Percentiles rank a stretch among this genome's conserved stretches.
Conservation (phyloP, 2,113 vertebrate genomes). For the Centrocercus urophasianus region DNA sequence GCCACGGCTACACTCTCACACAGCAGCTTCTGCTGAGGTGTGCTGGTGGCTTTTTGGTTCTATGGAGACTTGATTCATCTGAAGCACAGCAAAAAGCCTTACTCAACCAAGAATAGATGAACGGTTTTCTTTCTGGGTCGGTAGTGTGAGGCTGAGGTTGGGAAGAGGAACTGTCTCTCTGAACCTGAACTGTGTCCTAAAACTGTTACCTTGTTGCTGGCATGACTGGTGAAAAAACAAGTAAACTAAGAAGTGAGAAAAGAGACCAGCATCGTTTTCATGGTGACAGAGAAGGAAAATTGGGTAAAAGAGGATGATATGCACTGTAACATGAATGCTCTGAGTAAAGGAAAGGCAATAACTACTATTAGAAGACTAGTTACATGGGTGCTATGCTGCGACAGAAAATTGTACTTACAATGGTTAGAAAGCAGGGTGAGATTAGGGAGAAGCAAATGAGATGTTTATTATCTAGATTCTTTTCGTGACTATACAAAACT, state of each 20-base stretch:
- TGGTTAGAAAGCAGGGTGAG: not conserved
- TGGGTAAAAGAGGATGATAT: not conserved
- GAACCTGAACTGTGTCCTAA: not conserved
- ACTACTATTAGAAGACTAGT: not conserved
- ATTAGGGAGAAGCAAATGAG: not conserved
- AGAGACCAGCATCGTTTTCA: not conserved
- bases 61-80: not conserved
- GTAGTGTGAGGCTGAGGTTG: not conserved
- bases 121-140: not conserved
- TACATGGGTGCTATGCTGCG: not conserved
- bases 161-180: not conserved
- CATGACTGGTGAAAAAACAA: not conserved
- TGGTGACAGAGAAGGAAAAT: not conserved
- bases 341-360: not conserved
- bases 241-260: not conserved
- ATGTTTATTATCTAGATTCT: not conserved
- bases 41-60: not conserved
- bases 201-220: not conserved
- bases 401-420: not conserved
- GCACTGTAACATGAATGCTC: not conserved
- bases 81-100: not conserved
- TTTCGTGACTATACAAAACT: not conserved
- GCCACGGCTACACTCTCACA: rapidly evolving
- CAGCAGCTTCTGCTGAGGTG: not conserved
- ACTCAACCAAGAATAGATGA: not conserved